Base-by-base conservation (phyloP, 1,140 invertebrate species). In the Popillia japonica region DNA sequence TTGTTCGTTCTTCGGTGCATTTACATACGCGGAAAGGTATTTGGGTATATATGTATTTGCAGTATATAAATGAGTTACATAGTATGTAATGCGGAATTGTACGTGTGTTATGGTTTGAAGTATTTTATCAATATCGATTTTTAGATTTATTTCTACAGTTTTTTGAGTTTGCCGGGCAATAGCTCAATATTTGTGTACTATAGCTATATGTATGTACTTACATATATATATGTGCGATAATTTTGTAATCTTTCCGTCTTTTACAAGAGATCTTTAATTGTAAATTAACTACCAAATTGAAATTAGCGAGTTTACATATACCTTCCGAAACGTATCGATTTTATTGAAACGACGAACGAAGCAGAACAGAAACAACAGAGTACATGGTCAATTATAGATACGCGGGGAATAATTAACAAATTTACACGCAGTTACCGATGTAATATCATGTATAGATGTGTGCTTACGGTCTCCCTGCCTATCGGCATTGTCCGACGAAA, bases 331-430 rank as follows among this genome's bases (percentile, higher is more conserved):
- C 17, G 14, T 14, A 55, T 55, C 14, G 48, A n/a, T 55, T 14
- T 55, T 55, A 55, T 55, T 34, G 27, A 55, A 55, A 55, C 48
- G 48, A 55, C 11, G 48, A n/a, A 44, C 42, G 42, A 44, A 44
- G 14, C 42, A 9, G 9, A 9, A 44, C 42, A 44, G 42, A 11
- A n/a, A 44, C 42, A n/a, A n/a, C 42, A 44, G 48, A 4, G 48
- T n/a, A n/a, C 48, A 17, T 14, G 48, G 0, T 55, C 48, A 55
- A 55, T 55, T 55, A 55, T 55, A 55, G 14, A 55, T 55, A 55
- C 48, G 17, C 48, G 48, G 17, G 27, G 48, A 55, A 55, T 55
- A 55, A 55, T 55, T 55, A 55, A 55, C 48, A n/a, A 55, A 55
- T 55, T 55, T 55, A 55, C 48, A 55, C 48, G 48, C 48, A n/a